These are phyloP conservation scores for Eupithecia vulgata DNA, from an alignment of 2,888 invertebrate species.

Conservation along the genomic window DNA sequence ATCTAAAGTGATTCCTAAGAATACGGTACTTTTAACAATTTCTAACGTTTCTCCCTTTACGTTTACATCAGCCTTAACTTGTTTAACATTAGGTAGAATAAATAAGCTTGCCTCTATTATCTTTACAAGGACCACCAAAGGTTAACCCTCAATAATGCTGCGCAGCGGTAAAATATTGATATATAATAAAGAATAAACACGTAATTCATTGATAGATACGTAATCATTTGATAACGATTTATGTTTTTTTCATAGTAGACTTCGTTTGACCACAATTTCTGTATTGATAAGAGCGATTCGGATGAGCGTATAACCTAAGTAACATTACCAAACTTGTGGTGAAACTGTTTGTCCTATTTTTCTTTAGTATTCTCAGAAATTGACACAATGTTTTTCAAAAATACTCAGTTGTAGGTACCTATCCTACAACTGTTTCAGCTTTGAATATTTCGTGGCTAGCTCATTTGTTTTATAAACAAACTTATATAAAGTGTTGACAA, in stretches of 20 bases:
- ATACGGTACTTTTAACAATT: too few species aligned
- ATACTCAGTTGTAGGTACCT: not conserved
- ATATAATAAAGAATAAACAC: not conserved
- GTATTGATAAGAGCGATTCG: not conserved
- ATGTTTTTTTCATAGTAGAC: not conserved
- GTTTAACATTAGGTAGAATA: too few species aligned
- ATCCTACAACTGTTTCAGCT: not conserved
- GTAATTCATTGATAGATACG: too few species aligned
- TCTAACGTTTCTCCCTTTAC: too few species aligned
- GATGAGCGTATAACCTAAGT: not conserved
- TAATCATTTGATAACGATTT: not conserved
- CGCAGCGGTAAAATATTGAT: not conserved
- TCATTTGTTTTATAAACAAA: conserved; percentile 4
- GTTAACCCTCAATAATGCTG: not conserved
- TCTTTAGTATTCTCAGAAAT: not conserved
- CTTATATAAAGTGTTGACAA: conserved; percentile 8
- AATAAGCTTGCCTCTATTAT: too few species aligned
- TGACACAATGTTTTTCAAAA: not conserved
- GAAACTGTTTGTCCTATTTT: not conserved
- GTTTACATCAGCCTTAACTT: too few species aligned
- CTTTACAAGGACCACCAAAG: not conserved
- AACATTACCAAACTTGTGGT: not conserved
- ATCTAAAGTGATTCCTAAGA: too few species aligned
- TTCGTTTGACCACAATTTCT: not conserved
- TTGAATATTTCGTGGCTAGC: not conserved